Conservation (phyloP, 2,888 invertebrate genomes). For the Rosalia funebris region DNA sequence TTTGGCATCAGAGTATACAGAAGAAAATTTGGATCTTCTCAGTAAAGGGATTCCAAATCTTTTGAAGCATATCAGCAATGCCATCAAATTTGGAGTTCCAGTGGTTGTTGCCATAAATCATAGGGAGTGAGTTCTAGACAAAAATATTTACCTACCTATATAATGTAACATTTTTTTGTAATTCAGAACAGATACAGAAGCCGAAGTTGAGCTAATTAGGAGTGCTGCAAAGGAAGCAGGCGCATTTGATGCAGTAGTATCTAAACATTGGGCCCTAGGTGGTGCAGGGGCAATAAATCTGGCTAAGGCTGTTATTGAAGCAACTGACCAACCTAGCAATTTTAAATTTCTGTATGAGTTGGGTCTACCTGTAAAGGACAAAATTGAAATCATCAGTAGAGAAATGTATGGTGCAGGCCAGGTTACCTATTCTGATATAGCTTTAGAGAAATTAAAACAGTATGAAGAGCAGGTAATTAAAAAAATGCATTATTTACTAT, state of each 20-base stretch:
- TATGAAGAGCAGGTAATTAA: constrained; percentile 77
- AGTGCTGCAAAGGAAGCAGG: constrained; percentile 79
- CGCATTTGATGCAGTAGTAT: constrained; percentile 87
- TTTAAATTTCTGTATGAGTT: constrained; percentile 79
- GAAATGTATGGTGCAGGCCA: constrained; percentile 97
- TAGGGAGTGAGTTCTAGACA: constrained; percentile 73
- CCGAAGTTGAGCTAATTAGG: constrained; percentile 84
- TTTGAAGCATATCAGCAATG: constrained; percentile 93
- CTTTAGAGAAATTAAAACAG: constrained; percentile 74
- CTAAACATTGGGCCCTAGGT: constrained; percentile 90
- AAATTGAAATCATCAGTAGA: constrained; percentile 87
- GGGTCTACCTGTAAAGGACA: constrained; percentile 79
- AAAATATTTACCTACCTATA: no score
- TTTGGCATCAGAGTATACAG: constrained; percentile 82
- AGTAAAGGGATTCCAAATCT: constrained; percentile 90
- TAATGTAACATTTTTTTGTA: background rate
- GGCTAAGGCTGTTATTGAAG: constrained; percentile 87
- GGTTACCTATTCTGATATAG: constrained; percentile 79
- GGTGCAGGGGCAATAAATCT: constrained; percentile 87
- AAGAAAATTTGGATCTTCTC: constrained; percentile 89
- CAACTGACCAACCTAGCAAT: constrained; percentile 72
- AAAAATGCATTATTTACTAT: no score
- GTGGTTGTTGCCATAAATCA: constrained; percentile 94
- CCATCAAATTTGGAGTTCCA: constrained; percentile 87
- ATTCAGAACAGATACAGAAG: constrained; percentile 78